Base-by-base conservation (phyloP, 2,113 vertebrate species). In the Rhinolophus sinicus region DNA sequence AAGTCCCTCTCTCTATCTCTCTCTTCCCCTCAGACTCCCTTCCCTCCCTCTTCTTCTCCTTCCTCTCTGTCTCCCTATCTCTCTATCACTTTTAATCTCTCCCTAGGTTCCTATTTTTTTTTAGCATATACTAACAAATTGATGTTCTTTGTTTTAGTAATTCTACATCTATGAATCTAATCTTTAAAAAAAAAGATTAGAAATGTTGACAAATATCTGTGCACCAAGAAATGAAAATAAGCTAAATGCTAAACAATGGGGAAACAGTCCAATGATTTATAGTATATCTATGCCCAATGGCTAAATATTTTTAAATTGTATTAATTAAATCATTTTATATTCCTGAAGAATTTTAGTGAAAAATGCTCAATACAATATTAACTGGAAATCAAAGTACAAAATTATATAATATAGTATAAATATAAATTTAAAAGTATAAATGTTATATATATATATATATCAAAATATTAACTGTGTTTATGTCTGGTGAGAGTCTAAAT, bases 201-300 rank as follows among this genome's bases (percentile, higher is more conserved):
- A 62, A 64, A 72, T 81, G 30, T 44, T 81, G 60, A 88, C 21
- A 88, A 88, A 85, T 65, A 80, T 70, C 33, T 91, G 26, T 56
- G 21, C 16, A 91, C 28, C 22, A 81, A 83, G 65, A 96, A 95
- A 54, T 65, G 19, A 47, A 95, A 93, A 93, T 21, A 70, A 58
- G 13, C 58, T 91, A 85, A 90, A 96, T 73, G 11, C n/a, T 78
- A 82, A 69, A 76, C 18, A 77, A 6, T 6, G 12, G 1, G 10
- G 22, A 91, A 81, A n/a, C 1, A 44, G 28, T 24, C 26, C 94
- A 83, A 40, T 35, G 30, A 60, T 75, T 84, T 83, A 40, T 7
- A 47, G 18, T n/a, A 38, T 28, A 26, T 18, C 28, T n/a, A 33
- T 44, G 28, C 33, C 26, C 81, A 19, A 30, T 69, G 33, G 6